phyloP scores from a whole-genome alignment of 2,113 vertebrate species.

The Canis aureus region DNA sequence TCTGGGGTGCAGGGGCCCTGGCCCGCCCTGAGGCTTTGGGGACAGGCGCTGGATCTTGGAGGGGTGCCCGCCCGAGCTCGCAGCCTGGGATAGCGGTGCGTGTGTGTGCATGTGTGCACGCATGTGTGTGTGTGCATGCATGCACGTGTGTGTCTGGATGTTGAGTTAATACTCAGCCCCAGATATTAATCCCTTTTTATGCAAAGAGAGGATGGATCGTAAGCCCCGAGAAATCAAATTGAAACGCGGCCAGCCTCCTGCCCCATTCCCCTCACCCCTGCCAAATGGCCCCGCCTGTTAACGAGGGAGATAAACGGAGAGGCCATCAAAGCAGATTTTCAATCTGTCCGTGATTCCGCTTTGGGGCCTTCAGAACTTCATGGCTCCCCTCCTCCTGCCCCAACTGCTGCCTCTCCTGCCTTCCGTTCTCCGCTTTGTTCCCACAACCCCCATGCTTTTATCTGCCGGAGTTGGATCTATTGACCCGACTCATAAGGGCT shows the following conservation, averaged over 20 bases:
- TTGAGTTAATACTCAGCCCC: slow-evolving; percentile 14
- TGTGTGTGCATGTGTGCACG: fast-evolving
- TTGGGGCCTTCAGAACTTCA: slow-evolving; percentile 30
- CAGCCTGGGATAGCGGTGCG: fast-evolving
- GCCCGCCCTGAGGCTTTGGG: neutral
- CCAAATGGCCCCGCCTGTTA: slow-evolving; percentile 36
- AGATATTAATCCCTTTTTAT: slow-evolving; percentile 84
- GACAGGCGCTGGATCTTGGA: slow-evolving; percentile 73
- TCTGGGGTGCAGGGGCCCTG: slow-evolving; percentile 65
- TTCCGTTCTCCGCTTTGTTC: neutral
- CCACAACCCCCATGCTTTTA: slow-evolving; percentile 64
- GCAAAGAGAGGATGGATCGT: slow-evolving; percentile 66
- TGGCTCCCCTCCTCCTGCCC: neutral
- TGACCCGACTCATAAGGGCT: slow-evolving; percentile 20
- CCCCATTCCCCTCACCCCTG: slow-evolving; percentile 54
- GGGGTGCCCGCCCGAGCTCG: neutral
- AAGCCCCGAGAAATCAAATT: slow-evolving; percentile 76
- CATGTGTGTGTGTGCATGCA: fast-evolving
- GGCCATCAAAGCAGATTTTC: slow-evolving; percentile 77
- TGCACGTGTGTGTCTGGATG: neutral
- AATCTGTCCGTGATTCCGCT: slow-evolving; percentile 64
- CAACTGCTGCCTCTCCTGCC: neutral
- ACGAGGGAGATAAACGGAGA: neutral
- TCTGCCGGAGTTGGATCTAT: slow-evolving; percentile 67
- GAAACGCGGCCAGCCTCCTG: slow-evolving; percentile 65